These are phyloP conservation scores for Noctua fimbriata DNA, from an alignment of 2,888 invertebrate species.

Conservation along the genomic window DNA sequence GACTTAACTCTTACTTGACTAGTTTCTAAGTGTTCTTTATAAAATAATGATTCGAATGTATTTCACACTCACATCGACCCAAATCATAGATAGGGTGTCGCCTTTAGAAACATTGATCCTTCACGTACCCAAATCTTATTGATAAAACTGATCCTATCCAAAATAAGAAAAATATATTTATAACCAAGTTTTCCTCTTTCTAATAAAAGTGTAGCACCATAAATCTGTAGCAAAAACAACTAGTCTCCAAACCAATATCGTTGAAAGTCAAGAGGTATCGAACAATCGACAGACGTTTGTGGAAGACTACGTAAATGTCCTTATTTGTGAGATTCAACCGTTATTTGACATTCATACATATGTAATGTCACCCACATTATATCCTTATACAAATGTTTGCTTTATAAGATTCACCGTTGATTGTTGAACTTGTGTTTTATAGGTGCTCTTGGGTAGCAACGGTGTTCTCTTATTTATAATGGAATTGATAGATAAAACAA, in stretches of 20 bases:
- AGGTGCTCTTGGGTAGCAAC: not conserved
- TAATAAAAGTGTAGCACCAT: not conserved
- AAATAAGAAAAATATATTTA: not conserved
- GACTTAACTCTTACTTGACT: not conserved
- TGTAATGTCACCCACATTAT: slow-evolving; percentile 39
- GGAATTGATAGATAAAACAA: not conserved
- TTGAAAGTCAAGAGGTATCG: slow-evolving; percentile 20
- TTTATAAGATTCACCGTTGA: slow-evolving; percentile 35
- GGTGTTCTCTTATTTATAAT: not conserved
- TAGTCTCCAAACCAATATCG: slow-evolving; percentile 3
- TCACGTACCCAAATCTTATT: not conserved
- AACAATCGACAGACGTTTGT: slow-evolving; percentile 1
- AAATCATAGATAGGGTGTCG: not conserved
- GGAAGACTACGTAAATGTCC: slow-evolving; percentile 35
- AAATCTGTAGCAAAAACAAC: slow-evolving; percentile 25
- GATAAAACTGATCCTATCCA: not conserved
- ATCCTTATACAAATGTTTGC: slow-evolving; percentile 38
- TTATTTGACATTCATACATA: slow-evolving; percentile 56
- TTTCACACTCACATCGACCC: not conserved
- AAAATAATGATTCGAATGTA: not conserved
- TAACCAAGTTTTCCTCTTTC: slow-evolving; percentile 6
- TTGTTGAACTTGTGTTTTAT: not conserved
- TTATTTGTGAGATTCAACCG: slow-evolving; percentile 51
- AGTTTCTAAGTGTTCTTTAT: not conserved
- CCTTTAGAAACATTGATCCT: not conserved